Percentiles rank a stretch among this genome's conserved stretches.
Conservation (phyloP, 2,888 invertebrate genomes). For the Epinotia nisella region DNA sequence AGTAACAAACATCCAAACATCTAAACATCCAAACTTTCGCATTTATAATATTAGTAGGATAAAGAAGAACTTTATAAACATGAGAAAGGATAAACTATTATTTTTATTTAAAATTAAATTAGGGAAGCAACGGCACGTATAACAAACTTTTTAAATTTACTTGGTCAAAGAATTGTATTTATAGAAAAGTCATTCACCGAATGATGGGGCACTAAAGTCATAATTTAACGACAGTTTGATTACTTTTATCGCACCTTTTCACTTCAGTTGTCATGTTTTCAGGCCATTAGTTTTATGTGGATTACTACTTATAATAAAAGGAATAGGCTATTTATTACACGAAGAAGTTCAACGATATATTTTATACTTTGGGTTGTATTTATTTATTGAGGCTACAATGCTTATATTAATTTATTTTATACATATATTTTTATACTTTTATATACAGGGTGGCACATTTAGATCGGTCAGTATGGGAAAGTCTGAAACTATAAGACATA, state of each 20-base stretch:
- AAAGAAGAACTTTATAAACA: too few species aligned
- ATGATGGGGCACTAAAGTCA: conserved; percentile 73
- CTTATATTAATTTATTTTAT: too few species aligned
- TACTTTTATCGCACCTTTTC: conserved; percentile 83
- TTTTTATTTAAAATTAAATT: conserved; percentile 18
- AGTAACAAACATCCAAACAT: too few species aligned
- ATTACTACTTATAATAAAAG: conserved; percentile 66
- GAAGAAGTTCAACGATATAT: conserved; percentile 56
- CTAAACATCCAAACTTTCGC: too few species aligned
- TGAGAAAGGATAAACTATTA: too few species aligned
- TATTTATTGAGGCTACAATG: too few species aligned
- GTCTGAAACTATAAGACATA: too few species aligned
- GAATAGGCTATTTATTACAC: conserved; percentile 78
- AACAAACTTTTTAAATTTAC: conserved; percentile 31
- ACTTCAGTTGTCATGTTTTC: conserved; percentile 81
- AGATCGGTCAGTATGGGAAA: too few species aligned
- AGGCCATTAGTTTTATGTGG: conserved; percentile 83
- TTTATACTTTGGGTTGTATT: conserved; percentile 52
- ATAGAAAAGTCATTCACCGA: conserved; percentile 57
- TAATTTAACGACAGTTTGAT: conserved; percentile 83
- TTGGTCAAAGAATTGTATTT: conserved; percentile 46
- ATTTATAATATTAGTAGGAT: too few species aligned
- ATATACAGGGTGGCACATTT: too few species aligned
- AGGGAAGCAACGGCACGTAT: conserved; percentile 6
- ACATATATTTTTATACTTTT: too few species aligned